Base-by-base conservation (phyloP, 2,888 invertebrate genomes). In the Cetonia aurata region DNA sequence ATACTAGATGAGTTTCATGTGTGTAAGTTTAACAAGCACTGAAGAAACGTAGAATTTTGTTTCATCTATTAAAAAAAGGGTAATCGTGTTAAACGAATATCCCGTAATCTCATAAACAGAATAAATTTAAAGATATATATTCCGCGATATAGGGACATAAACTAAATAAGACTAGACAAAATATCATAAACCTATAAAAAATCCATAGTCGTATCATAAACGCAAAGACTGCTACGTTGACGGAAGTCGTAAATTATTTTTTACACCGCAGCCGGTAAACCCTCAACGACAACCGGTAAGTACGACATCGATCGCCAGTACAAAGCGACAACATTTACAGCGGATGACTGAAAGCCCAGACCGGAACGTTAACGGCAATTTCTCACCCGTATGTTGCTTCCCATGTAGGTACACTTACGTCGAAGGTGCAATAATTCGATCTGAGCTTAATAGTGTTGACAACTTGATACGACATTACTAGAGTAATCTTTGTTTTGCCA, bases 171-270 rank as follows among this genome's bases (percentile, higher is more conserved):
- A 37, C 37, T 37, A 37, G 6, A 37, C 8, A 37, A 37, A 37
- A 37, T 37, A 37, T 37, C 37, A 52, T 52, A 52, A 52, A 17
- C 17, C 25, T 52, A 19, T 52, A 19, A 25, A 52, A 52, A 52
- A 52, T 25, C 6, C 52, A 56, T 56, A 56, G 31, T 33, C 55
- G 12, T 56, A 15, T 56, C 37, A 37, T 37, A 37, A 37, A 31
- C 55, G 37, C 13, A 19, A 53, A 53, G 37, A n/a, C 55, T 2
- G n/a, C 52, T 25, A 33, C 6, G 37, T 13, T 13, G 15, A 37
- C 55, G 55, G 55, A 56, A 33, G 31, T 56, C 55, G 33, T 56
- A 56, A 56, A 56, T 56, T 56, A 56, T 33, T 56, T 56, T 56
- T 56, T 56, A 56, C 31, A 37, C 6, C 33, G 37, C 33, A 12